These are phyloP conservation scores for Lampris megalopsis DNA, from an alignment of 2,113 vertebrate species.

Conservation along the genomic window DNA sequence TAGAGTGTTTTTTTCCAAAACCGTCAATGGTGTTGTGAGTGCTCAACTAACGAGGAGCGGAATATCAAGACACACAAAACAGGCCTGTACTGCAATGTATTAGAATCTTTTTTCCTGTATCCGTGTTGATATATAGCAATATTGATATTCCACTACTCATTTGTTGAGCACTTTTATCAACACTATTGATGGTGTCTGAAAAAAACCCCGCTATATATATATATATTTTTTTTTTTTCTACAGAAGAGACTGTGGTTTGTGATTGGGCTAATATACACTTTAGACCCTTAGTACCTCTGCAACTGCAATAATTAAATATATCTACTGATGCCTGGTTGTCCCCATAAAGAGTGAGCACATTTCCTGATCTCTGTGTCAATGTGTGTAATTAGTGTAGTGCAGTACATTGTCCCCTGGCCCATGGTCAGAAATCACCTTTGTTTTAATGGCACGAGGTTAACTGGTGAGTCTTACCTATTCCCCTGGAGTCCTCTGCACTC, in stretches of 20 bases:
- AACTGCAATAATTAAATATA: slow-evolving; percentile 34
- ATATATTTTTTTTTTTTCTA: slow-evolving; percentile 24
- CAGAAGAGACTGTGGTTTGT: slow-evolving; percentile 1
- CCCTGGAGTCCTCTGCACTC: slow-evolving; percentile 57
- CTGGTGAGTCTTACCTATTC: slow-evolving; percentile 68
- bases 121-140: too few species aligned
- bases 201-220: neutral
- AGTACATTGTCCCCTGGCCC: slow-evolving; percentile 79
- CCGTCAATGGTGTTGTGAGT: too few species aligned
- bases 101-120: too few species aligned
- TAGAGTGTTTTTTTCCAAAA: too few species aligned
- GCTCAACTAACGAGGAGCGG: too few species aligned
- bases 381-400: slow-evolving; percentile 79
- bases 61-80: too few species aligned
- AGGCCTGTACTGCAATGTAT: too few species aligned
- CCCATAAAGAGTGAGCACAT: slow-evolving; percentile 65
- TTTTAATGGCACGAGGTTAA: slow-evolving; percentile 79
- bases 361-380: slow-evolving; percentile 65
- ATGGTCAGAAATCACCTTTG: slow-evolving; percentile 78
- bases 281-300: slow-evolving; percentile 29
- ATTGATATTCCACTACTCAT: too few species aligned
- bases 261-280: slow-evolving; percentile 19
- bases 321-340: slow-evolving; percentile 41
- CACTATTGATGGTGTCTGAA: too few species aligned
- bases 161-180: too few species aligned